These are phyloP conservation scores for Phengaris arion DNA, from an alignment of 2,888 invertebrate species.

Conservation along the genomic window DNA sequence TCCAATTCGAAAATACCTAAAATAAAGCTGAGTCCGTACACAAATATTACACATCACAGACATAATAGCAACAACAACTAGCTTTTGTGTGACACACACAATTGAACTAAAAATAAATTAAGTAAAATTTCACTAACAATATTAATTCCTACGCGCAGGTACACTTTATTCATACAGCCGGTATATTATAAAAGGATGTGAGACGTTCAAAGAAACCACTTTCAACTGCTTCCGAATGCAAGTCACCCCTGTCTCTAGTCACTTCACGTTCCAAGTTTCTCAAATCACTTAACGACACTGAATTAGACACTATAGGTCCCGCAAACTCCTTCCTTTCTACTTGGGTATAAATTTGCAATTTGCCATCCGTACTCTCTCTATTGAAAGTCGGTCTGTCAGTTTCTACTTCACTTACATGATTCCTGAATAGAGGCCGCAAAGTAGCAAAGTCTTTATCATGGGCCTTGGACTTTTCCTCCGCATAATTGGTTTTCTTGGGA, in stretches of 20 bases:
- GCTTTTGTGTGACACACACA: background rate
- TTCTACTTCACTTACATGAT: constrained; percentile 39
- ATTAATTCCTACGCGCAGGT: background rate
- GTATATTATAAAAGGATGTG: constrained; percentile 65
- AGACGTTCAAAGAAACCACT: constrained; percentile 61
- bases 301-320: constrained; percentile 45
- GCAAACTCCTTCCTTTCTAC: constrained; percentile 55
- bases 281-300: constrained; percentile 50
- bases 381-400: constrained; percentile 44
- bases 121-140: constrained; percentile 31
- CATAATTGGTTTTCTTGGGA: constrained; percentile 39
- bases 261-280: constrained; percentile 54
- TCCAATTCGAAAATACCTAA: constrained; percentile 8
- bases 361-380: constrained; percentile 60
- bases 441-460: constrained; percentile 48
- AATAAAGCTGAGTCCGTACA: constrained; percentile 4
- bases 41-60: background rate
- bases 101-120: background rate
- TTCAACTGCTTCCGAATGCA: constrained; percentile 56
- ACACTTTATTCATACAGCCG: constrained; percentile 50
- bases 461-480: constrained; percentile 39
- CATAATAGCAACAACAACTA: background rate
- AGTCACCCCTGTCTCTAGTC: constrained; percentile 47
- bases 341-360: constrained; percentile 63
- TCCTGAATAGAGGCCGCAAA: constrained; percentile 49